These are phyloP conservation scores for Pandion haliaetus DNA, from an alignment of 2,113 vertebrate species.

Conservation along the genomic window DNA sequence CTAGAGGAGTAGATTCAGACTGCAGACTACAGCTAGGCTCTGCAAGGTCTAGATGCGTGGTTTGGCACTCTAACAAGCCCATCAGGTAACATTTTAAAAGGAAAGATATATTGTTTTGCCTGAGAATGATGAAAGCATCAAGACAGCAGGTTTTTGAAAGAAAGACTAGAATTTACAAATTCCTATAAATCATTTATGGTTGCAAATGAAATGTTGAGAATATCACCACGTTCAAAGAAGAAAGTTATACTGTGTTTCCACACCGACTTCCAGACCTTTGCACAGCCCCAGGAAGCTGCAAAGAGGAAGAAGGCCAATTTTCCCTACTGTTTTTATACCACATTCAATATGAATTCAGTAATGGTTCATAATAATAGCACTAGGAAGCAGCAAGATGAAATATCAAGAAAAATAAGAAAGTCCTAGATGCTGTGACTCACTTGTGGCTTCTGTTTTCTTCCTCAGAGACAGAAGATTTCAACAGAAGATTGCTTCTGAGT, in stretches of 20 bases:
- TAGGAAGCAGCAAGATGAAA: background rate
- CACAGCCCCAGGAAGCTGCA: background rate
- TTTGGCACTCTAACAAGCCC: background rate
- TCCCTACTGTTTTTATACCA: background rate
- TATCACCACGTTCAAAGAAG: background rate
- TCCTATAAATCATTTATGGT: background rate
- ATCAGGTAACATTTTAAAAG: background rate
- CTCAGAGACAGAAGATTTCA: background rate
- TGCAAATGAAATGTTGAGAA: background rate
- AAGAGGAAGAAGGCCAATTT: background rate
- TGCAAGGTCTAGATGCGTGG: background rate
- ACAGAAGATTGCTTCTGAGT: background rate
- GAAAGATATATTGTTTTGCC: background rate
- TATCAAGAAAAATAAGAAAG: background rate
- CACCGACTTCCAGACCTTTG: background rate
- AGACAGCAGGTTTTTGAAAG: background rate
- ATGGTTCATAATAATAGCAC: background rate
- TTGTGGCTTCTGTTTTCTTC: background rate
- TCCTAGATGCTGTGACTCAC: background rate
- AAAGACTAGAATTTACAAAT: background rate
- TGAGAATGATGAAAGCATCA: background rate
- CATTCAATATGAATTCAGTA: background rate
- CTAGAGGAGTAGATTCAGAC: background rate
- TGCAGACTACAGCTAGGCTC: background rate
- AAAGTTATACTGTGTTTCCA: background rate